Conservation (phyloP, 2,113 vertebrate species). For the Chinchilla lanigera region DNA sequence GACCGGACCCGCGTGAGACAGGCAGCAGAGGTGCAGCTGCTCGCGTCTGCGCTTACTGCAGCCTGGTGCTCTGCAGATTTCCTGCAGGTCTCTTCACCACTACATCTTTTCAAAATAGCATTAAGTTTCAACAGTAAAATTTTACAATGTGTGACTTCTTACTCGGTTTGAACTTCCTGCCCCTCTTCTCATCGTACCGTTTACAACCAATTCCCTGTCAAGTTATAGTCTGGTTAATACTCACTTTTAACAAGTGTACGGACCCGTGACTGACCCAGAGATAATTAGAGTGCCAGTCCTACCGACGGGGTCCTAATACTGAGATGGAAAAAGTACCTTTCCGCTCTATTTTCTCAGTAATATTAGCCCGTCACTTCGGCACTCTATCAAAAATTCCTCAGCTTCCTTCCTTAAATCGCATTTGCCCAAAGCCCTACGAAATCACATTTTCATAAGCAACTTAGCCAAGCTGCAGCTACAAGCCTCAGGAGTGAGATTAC, state of each 20-base stretch:
- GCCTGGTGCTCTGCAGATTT: neutral
- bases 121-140: constrained; percentile 50
- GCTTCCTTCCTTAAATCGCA: constrained; percentile 56
- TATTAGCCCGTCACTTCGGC: constrained; percentile 47
- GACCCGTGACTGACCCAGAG: constrained; percentile 73
- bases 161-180: constrained; percentile 51
- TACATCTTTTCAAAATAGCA: constrained; percentile 30
- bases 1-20: neutral
- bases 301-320: constrained; percentile 68
- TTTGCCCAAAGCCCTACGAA: constrained; percentile 49
- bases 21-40: neutral
- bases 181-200: constrained; percentile 16
- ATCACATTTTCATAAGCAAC: constrained; percentile 63
- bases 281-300: constrained; percentile 77
- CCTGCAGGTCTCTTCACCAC: neutral
- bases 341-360: constrained; percentile 44
- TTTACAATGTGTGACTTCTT: constrained; percentile 57
- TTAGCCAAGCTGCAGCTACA: constrained; percentile 22
- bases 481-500: constrained; percentile 51
- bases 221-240: constrained; percentile 69
- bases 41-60: neutral
- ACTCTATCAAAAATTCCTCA: constrained; percentile 40
- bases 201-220: constrained; percentile 76
- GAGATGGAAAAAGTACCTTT: constrained; percentile 57
- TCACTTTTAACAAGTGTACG: constrained; percentile 53